A percentile compares a stretch with the other conserved stretches of the same genome.
These are phyloP conservation scores for Cyprinella venusta DNA, from an alignment of 2,797 vertebrate genomes.

Conservation along the genomic window DNA sequence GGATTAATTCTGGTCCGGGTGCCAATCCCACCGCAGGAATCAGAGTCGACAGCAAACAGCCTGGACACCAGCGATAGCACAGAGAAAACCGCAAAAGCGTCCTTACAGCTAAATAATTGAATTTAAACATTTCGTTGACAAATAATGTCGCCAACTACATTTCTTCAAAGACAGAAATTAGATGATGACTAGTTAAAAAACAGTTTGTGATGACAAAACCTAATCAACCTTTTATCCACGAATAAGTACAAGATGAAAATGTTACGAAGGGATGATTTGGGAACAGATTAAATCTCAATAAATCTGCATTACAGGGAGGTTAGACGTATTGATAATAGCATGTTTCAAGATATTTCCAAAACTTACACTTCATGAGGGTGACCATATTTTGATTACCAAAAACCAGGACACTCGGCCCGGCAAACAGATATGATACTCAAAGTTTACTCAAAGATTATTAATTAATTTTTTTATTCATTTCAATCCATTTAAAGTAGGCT, in stretches of 20 bases:
- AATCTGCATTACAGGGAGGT: too few species aligned
- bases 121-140: background rate
- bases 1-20: slow-evolving; percentile 67
- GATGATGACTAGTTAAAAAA: background rate
- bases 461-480: too few species aligned
- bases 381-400: too few species aligned
- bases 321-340: too few species aligned
- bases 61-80: slow-evolving; percentile 18
- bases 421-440: too few species aligned
- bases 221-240: background rate
- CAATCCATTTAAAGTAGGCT: too few species aligned
- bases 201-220: background rate
- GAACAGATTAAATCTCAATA: too few species aligned
- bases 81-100: background rate
- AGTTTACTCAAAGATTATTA: too few species aligned
- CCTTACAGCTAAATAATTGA: background rate
- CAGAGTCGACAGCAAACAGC: slow-evolving; percentile 31
- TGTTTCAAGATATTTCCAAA: background rate
- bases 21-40: slow-evolving; percentile 61
- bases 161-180: background rate
- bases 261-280: too few species aligned
- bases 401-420: too few species aligned
- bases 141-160: background rate
- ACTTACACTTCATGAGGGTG: background rate
- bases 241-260: background rate